Conservation (phyloP, 2,797 vertebrate genomes). For the Cossypha dichroa region DNA sequence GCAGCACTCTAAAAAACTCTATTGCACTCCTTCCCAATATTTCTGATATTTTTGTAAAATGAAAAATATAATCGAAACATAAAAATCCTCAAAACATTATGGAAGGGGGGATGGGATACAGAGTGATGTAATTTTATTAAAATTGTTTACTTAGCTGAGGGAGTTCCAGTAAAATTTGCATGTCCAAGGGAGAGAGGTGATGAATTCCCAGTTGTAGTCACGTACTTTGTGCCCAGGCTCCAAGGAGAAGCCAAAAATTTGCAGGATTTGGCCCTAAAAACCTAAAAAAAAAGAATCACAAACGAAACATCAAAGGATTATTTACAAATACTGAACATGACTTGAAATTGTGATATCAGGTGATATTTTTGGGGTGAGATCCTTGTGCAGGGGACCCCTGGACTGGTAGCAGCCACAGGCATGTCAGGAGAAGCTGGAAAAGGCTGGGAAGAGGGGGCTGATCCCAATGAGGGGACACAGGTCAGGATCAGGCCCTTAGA, state of each 20-base stretch:
- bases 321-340: background rate
- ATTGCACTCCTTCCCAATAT: fast-evolving
- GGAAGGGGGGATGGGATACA: background rate
- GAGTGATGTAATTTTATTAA: background rate
- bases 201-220: background rate
- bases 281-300: fast-evolving
- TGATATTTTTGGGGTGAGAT: background rate
- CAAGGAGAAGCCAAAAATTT: background rate
- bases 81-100: background rate
- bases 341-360: background rate
- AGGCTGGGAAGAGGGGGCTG: fast-evolving
- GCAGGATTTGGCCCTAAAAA: background rate
- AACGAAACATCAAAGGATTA: background rate
- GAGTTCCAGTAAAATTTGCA: background rate
- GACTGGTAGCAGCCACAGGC: background rate
- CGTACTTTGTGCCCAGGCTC: background rate
- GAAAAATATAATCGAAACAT: background rate
- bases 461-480: background rate
- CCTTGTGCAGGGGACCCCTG: background rate
- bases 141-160: background rate
- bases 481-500: background rate
- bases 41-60: background rate
- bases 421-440: background rate
- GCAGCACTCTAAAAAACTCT: background rate
- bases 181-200: background rate